Evolutionary conservation across 1,140 invertebrate genomes (phyloP), one percentile per base, ranked within the genome.

Genomic region (Condylostylus longicornis): DNA sequence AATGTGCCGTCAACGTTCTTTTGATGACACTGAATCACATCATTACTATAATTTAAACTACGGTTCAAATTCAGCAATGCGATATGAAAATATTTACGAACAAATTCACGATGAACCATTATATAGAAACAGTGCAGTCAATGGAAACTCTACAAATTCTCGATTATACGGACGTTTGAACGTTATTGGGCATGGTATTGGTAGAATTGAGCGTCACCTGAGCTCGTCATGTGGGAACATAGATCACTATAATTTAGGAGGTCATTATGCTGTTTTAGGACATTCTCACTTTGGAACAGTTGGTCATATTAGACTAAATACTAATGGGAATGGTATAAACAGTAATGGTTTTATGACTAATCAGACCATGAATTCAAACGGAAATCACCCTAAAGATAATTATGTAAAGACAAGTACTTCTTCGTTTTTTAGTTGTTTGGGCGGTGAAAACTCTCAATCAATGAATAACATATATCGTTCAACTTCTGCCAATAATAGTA

Each of bases 161-260:
- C 66, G 68, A 33, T 56, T 68, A 7, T 71, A 70, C 37, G 68
- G 67, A 9, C 53, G 68, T 4, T 58, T 70, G 13, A 64, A 69
- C 48, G 63, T 71, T 0, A 45, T 67, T 34, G 66, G 67, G 1
- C 66, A 68, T 40, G 67, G 67, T 13, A 68, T 71, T 18, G 69
- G 69, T 5, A 54, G 69, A 22, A 70, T 71, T 30, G 68, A 71
- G 41, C 53, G 68, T 1, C 68, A 70, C 46, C 48, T 70, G 18
- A 69, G 66, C 23, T 67, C 64, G 0, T 70, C 68, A 1, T 71
- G 68, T 21, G 67, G 68, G 36, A 68, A 68, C 42, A 69, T 69
- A 22, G 69, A 70, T 46, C 67, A 71, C 43, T 64, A 61, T 32
- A 62, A 63, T 44, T 41, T 60, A 5, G 58, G 58, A 6, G 56